Conservation (phyloP, 2,797 vertebrate genomes). For the Sebastes nivosus region DNA sequence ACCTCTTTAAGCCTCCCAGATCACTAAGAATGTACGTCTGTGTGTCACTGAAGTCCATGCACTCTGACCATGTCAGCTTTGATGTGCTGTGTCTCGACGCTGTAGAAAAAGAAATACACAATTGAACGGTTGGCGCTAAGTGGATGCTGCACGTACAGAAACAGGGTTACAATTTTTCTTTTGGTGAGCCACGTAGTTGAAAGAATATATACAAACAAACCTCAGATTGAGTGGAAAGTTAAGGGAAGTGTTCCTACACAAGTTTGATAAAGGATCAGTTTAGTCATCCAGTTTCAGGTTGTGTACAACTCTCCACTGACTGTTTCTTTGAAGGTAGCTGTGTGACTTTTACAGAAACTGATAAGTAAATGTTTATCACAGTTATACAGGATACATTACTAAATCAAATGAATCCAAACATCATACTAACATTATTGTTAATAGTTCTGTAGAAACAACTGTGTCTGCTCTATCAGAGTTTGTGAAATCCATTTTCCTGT, state of each 20-base stretch:
- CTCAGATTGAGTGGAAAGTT: not conserved
- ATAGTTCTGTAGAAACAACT: not conserved
- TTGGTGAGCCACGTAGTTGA: not conserved
- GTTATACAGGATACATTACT: not conserved
- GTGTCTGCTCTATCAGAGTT: not conserved
- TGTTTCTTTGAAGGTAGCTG: not conserved
- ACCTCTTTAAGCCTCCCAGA: conserved; percentile 83
- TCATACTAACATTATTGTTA: not conserved
- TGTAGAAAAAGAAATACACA: conserved; percentile 33
- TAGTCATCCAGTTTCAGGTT: not conserved
- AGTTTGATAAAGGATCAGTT: not conserved
- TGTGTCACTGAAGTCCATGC: conserved; percentile 76
- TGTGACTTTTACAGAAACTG: conserved; percentile 10
- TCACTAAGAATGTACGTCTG: conserved; percentile 68
- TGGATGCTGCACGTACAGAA: not conserved
- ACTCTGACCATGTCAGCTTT: conserved; percentile 78
- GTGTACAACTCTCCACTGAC: not conserved
- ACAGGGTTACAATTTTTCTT: not conserved
- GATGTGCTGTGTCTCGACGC: conserved; percentile 75
- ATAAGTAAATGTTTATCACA: conserved; percentile 14
- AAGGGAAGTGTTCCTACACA: not conserved
- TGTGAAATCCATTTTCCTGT: not conserved
- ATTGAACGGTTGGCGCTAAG: not conserved
- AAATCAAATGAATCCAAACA: not conserved
- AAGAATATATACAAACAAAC: not conserved